phyloP scores from a whole-genome alignment of 2,797 vertebrate genomes.

The Chloroceryle inda region DNA sequence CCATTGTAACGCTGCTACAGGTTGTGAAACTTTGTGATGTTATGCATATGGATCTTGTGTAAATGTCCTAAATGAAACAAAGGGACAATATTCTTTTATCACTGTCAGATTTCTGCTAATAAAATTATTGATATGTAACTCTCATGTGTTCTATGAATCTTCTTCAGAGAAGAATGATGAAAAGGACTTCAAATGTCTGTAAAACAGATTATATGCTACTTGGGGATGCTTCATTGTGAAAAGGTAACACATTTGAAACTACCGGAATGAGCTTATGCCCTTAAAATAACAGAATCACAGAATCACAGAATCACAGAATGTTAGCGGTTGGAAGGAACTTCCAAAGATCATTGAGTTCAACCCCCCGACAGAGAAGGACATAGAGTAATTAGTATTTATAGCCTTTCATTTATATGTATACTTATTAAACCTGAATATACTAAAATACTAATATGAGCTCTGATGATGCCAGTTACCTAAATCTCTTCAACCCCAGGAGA shows the following conservation, averaged over 20 bases:
- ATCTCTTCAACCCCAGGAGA: conserved; percentile 11
- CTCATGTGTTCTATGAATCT: not conserved
- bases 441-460: not conserved
- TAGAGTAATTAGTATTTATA: not conserved
- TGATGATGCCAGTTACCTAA: not conserved
- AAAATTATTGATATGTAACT: not conserved
- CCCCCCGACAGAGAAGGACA: not conserved
- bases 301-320: too few relatives aligned
- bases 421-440: not conserved
- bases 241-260: not conserved
- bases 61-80: not conserved
- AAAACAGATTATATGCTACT: not conserved
- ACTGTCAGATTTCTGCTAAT: not conserved
- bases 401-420: not conserved
- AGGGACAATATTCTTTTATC: not conserved
- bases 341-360: too few relatives aligned
- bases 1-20: not conserved
- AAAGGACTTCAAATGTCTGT: not conserved
- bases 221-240: not conserved
- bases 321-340: too few relatives aligned
- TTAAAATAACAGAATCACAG: not conserved
- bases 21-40: not conserved
- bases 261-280: not conserved
- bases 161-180: not conserved
- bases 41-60: not conserved